These are phyloP conservation scores for Hirudinaria manillensis DNA, from an alignment of 2,888 invertebrate genomes.

Conservation along the genomic window DNA sequence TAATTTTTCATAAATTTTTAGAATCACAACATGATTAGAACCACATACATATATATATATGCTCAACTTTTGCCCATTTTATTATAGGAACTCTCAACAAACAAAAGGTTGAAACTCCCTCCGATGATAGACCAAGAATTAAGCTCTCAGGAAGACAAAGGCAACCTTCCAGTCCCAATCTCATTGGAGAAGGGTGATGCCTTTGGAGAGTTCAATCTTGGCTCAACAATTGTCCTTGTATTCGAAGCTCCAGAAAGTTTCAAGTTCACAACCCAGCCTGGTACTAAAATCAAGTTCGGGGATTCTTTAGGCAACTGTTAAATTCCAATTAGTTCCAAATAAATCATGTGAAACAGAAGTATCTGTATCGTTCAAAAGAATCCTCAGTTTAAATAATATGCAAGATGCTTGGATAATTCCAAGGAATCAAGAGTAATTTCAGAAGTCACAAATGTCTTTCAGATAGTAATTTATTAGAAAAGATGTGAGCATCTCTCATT, in stretches of 20 bases:
- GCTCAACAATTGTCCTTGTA: constrained; percentile 85
- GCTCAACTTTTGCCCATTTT: no score
- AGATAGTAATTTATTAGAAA: no score
- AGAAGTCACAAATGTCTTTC: no score
- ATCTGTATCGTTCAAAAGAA: no score
- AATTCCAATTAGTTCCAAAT: neutral
- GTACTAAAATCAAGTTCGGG: constrained; percentile 53
- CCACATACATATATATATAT: no score
- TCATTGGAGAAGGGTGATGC: constrained; percentile 68
- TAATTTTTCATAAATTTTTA: no score
- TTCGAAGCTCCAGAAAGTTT: constrained; percentile 87
- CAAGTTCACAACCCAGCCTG: constrained; percentile 65
- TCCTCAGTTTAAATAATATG: no score
- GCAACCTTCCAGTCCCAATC: neutral
- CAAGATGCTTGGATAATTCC: no score
- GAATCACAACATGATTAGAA: no score
- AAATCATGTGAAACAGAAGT: neutral
- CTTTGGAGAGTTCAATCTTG: constrained; percentile 91
- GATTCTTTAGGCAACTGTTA: constrained; percentile 46
- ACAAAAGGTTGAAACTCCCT: constrained; percentile 19
- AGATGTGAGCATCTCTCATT: no score
- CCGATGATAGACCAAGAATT: constrained; percentile 17
- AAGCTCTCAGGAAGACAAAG: neutral
- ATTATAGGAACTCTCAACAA: constrained; percentile 7
- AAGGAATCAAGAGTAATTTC: no score